These are phyloP conservation scores for Helobdella robusta DNA, from an alignment of 2,888 invertebrate genomes.

Conservation along the genomic window DNA sequence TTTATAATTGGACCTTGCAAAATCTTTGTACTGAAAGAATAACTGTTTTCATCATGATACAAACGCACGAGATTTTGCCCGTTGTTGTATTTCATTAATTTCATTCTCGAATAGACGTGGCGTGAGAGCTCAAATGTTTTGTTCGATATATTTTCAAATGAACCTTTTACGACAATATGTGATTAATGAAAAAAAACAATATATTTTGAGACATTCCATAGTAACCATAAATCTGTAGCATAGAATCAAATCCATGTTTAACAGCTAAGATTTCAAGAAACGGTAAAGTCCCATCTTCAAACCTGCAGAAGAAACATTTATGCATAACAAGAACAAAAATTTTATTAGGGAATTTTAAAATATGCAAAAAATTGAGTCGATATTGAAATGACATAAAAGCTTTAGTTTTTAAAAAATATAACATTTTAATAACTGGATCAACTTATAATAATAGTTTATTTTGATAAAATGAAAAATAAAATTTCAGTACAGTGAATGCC, in stretches of 20 bases:
- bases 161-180: conserved; percentile 36
- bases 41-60: conserved; percentile 55
- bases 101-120: conserved; percentile 61
- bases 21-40: background rate
- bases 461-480: background rate
- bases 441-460: background rate
- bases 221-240: conserved; percentile 59
- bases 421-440: background rate
- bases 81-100: conserved; percentile 62
- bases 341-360: background rate
- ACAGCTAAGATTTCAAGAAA: conserved; percentile 75
- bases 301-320: conserved; percentile 54
- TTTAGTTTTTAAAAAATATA: background rate
- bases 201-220: background rate
- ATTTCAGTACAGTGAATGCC: too few species aligned
- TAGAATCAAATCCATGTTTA: conserved; percentile 69
- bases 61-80: conserved; percentile 61
- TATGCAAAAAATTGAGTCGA: background rate
- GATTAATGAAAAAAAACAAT: background rate
- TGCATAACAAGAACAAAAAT: background rate
- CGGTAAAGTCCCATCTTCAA: conserved; percentile 86
- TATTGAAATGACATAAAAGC: background rate
- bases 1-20: conserved; percentile 77
- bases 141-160: conserved; percentile 51
- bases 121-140: conserved; percentile 65